Evolutionary conservation across 2,888 invertebrate species (phyloP).

Genomic region (Drosophila putrida): DNA sequence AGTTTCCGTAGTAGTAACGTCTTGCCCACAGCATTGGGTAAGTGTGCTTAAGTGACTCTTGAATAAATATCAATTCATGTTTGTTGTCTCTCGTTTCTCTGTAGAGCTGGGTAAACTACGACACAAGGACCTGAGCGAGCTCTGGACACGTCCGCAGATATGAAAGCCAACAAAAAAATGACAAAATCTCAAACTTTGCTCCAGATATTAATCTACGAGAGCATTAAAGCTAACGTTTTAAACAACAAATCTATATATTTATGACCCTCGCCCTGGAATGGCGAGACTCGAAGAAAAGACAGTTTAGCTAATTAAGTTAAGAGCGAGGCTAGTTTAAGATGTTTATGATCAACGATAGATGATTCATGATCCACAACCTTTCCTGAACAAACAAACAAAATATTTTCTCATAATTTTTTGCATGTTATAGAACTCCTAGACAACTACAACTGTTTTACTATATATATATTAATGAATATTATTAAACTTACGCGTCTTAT

Average conservation of each 20-base stretch:
- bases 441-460: slow-evolving; percentile 54
- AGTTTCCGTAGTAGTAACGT: slow-evolving; percentile 66
- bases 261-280: slow-evolving; percentile 30
- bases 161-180: slow-evolving; percentile 66
- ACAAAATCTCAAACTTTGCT: slow-evolving; percentile 60
- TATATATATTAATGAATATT: slow-evolving; percentile 23
- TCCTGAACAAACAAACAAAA: slow-evolving; percentile 26
- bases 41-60: neutral
- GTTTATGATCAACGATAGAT: slow-evolving; percentile 8
- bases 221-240: slow-evolving; percentile 27
- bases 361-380: slow-evolving; percentile 22
- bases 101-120: slow-evolving; percentile 81
- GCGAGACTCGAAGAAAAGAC: slow-evolving; percentile 23
- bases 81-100: neutral
- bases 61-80: neutral
- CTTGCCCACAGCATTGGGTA: slow-evolving; percentile 71
- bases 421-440: slow-evolving; percentile 33
- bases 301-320: slow-evolving; percentile 42
- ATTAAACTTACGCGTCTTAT: slow-evolving; percentile 48
- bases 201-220: slow-evolving; percentile 48
- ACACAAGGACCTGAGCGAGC: slow-evolving; percentile 81
- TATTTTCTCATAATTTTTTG: slow-evolving; percentile 37
- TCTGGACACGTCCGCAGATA: slow-evolving; percentile 83
- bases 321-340: slow-evolving; percentile 70
- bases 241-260: slow-evolving; percentile 38